These are phyloP conservation scores for Argyresthia goedartella DNA, from an alignment of 2,888 invertebrate species.

Conservation along the genomic window DNA sequence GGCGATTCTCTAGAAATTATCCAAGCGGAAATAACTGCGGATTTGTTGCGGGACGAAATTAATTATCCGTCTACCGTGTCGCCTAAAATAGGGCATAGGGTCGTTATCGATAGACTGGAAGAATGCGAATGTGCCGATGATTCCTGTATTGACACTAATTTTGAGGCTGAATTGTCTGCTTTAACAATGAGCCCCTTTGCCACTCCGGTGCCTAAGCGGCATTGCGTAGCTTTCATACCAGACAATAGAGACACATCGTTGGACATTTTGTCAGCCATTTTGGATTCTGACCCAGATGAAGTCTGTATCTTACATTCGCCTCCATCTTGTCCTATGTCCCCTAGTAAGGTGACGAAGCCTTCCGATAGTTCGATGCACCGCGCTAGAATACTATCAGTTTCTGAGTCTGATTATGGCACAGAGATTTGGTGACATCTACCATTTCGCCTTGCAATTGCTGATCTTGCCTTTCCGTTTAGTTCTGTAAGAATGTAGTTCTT, in stretches of 20 bases:
- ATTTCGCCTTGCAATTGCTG: neutral
- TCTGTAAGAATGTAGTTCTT: neutral
- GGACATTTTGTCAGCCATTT: slow-evolving; percentile 55
- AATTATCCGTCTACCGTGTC: slow-evolving; percentile 78
- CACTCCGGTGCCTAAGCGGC: slow-evolving; percentile 52
- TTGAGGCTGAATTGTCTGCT: slow-evolving; percentile 49
- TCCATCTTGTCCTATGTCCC: slow-evolving; percentile 57
- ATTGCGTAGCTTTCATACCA: slow-evolving; percentile 48
- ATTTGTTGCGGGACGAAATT: slow-evolving; percentile 76
- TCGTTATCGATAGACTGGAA: slow-evolving; percentile 34
- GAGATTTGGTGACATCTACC: slow-evolving; percentile 78
- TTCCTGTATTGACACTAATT: slow-evolving; percentile 34
- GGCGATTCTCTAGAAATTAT: slow-evolving; percentile 67
- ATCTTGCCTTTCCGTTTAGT: neutral
- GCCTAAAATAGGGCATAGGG: slow-evolving; percentile 59
- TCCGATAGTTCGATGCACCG: slow-evolving; percentile 73
- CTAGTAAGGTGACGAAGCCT: slow-evolving; percentile 74
- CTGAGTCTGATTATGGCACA: slow-evolving; percentile 74
- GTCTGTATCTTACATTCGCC: slow-evolving; percentile 50
- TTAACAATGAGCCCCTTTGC: slow-evolving; percentile 55
- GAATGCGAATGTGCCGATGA: slow-evolving; percentile 33
- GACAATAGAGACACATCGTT: slow-evolving; percentile 47
- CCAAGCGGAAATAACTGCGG: slow-evolving; percentile 73
- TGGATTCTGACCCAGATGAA: slow-evolving; percentile 61
- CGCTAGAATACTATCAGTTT: slow-evolving; percentile 75